Conservation (phyloP, 2,113 vertebrate species). For the Thunnus maccoyii region DNA sequence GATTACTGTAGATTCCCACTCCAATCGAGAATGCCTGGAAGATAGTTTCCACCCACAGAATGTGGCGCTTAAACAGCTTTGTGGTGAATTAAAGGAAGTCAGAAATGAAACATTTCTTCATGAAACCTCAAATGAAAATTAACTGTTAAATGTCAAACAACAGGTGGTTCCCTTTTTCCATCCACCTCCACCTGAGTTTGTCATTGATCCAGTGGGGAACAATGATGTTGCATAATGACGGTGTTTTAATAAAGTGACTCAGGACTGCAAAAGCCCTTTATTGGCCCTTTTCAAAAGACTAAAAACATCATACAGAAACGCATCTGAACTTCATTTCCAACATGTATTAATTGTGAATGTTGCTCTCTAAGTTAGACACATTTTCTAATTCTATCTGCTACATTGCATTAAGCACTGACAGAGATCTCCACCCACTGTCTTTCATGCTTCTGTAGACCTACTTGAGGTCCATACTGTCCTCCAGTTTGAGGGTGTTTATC, state of each 20-base stretch:
- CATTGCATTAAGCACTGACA: slow-evolving; percentile 2
- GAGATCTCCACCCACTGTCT: slow-evolving; percentile 14
- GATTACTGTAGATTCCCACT: slow-evolving; percentile 48
- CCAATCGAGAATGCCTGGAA: slow-evolving; percentile 23
- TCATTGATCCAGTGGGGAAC: slow-evolving; percentile 48
- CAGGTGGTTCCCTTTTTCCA: slow-evolving; percentile 49
- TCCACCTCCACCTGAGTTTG: slow-evolving; percentile 41
- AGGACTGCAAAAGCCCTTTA: slow-evolving; percentile 21
- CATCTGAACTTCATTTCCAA: slow-evolving; percentile 25
- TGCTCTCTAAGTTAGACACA: slow-evolving; percentile 13
- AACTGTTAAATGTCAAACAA: slow-evolving; percentile 55
- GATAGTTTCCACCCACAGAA: slow-evolving; percentile 21
- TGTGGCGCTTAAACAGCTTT: not conserved
- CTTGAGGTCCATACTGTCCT: slow-evolving; percentile 31
- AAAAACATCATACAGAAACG: slow-evolving; percentile 10
- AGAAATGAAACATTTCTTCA: slow-evolving; percentile 15
- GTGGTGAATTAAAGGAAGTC: slow-evolving; percentile 24
- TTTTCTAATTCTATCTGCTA: slow-evolving; percentile 24
- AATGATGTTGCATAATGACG: slow-evolving; percentile 36
- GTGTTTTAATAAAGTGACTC: not conserved
- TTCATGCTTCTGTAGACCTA: slow-evolving; percentile 15
- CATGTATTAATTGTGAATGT: not conserved
- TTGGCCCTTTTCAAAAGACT: slow-evolving; percentile 39
- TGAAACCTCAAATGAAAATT: slow-evolving; percentile 30
- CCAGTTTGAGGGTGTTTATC: slow-evolving; percentile 38